Conservation (phyloP, 2,888 invertebrate genomes). For the Bembecia ichneumoniformis region DNA sequence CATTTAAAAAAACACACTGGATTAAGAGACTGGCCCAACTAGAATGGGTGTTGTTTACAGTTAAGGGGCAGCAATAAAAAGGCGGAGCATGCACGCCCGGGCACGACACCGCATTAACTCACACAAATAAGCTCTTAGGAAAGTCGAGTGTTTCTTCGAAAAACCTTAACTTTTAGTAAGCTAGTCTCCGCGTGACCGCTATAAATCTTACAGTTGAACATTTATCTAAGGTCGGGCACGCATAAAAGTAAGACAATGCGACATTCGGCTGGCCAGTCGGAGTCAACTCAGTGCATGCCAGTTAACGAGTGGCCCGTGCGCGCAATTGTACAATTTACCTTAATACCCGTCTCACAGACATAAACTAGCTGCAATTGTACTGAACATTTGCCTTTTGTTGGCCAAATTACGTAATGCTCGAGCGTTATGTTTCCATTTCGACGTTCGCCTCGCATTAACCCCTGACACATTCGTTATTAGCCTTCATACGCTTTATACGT, state of each 20-base stretch:
- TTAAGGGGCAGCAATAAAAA: conserved; percentile 69
- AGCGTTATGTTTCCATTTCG: conserved; percentile 54
- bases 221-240: conserved; percentile 62
- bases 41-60: conserved; percentile 68
- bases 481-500: background rate
- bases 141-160: conserved; percentile 64
- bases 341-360: conserved; percentile 57
- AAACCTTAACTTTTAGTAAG: conserved; percentile 45
- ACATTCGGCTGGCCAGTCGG: conserved; percentile 42
- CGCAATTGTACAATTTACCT: conserved; percentile 68
- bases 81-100: conserved; percentile 59
- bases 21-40: conserved; percentile 34
- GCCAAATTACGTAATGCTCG: conserved; percentile 57
- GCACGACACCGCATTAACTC: conserved; percentile 61
- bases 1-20: conserved; percentile 29
- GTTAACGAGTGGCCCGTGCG: conserved; percentile 68
- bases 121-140: conserved; percentile 66
- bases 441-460: conserved; percentile 17
- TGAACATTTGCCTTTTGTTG: conserved; percentile 59
- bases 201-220: conserved; percentile 59
- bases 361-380: conserved; percentile 55
- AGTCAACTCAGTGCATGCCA: conserved; percentile 40
- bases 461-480: conserved; percentile 1
- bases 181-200: conserved; percentile 49
- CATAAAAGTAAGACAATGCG: conserved; percentile 65